phyloP scores from a whole-genome alignment of 2,113 vertebrate species.

The Pelusios castaneus region DNA sequence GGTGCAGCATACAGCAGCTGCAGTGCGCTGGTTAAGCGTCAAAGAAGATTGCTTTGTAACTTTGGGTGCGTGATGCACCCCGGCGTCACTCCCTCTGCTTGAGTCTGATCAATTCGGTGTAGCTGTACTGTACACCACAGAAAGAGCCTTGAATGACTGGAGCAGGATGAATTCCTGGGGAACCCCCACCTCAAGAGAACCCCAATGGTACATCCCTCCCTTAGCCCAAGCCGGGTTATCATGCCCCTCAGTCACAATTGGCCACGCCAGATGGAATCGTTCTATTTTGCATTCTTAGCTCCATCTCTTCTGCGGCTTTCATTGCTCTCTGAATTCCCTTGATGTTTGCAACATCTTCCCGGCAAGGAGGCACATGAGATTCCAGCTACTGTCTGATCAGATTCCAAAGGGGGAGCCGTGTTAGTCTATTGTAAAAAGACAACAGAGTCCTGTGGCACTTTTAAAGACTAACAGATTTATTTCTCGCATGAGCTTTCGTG shows the following conservation, averaged over 20 bases:
- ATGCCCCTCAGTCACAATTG: background rate
- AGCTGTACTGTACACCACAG: background rate
- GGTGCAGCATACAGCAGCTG: too few relatives aligned
- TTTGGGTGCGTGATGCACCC: too few relatives aligned
- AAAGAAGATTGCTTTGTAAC: background rate
- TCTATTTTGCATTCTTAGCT: background rate
- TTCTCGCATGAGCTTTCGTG: too few relatives aligned
- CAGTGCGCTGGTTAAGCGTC: too few relatives aligned
- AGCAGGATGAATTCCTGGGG: background rate
- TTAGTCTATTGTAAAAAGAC: too few relatives aligned
- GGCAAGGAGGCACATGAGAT: background rate
- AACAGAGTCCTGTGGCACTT: too few relatives aligned
- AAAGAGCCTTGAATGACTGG: too few relatives aligned
- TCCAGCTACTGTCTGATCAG: background rate
- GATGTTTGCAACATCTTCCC: background rate
- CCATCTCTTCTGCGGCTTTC: background rate
- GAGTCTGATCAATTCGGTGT: background rate
- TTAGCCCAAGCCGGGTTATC: background rate
- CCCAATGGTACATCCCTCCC: background rate
- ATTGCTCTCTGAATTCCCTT: background rate
- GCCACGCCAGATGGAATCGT: background rate
- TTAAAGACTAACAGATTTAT: too few relatives aligned
- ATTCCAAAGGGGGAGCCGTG: too few relatives aligned
- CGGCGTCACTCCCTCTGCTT: background rate
- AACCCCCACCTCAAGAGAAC: background rate